phyloP scores from a whole-genome alignment of 2,797 vertebrate genomes.

The Tarsius wallacei region DNA sequence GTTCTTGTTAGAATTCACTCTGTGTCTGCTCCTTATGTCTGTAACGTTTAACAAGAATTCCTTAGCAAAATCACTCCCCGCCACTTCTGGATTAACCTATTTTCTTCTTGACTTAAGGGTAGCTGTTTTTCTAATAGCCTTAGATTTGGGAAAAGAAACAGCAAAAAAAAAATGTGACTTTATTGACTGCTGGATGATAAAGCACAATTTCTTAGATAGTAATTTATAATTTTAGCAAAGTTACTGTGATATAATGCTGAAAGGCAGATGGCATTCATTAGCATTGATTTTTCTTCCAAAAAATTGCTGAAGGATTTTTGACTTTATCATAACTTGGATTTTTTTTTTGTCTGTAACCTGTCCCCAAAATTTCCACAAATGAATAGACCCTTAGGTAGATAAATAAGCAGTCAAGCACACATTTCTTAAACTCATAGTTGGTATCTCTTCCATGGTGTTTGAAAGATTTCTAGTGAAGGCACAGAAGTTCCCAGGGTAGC shows the following conservation, averaged over 20 bases:
- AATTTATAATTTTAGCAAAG: constrained; percentile 31
- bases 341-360: background rate
- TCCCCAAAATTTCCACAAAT: background rate
- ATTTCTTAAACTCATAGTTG: background rate
- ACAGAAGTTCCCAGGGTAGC: background rate
- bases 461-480: background rate
- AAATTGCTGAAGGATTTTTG: background rate
- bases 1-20: background rate
- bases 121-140: background rate
- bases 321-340: background rate
- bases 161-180: background rate
- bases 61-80: background rate
- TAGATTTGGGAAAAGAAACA: background rate
- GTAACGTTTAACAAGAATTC: background rate
- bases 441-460: background rate
- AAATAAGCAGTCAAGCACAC: background rate
- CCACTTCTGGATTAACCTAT: too few species aligned
- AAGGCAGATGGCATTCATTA: background rate
- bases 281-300: background rate
- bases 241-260: background rate
- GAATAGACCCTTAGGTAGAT: background rate
- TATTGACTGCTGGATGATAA: background rate
- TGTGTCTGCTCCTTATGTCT: background rate
- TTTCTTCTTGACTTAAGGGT: too few species aligned
- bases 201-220: background rate